phyloP scores from a whole-genome alignment of 1,140 invertebrate species.

The Brachionus sp. region DNA sequence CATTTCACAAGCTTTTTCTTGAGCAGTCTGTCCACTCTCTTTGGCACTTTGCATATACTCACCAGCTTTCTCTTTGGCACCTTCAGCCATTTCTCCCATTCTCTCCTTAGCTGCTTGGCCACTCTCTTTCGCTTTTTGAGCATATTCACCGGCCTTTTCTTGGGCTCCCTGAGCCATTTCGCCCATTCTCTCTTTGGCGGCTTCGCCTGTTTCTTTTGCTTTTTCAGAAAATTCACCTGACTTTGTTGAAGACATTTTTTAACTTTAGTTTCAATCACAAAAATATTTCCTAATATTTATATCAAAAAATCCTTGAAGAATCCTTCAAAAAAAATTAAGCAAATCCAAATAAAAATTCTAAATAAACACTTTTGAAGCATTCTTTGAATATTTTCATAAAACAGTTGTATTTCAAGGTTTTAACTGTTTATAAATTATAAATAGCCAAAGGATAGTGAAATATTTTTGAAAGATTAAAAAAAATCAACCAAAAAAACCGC shows the following conservation, averaged over 20 bases:
- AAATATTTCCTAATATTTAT: neutral
- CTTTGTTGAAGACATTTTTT: neutral
- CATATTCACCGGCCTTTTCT: neutral
- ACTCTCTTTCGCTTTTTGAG: neutral
- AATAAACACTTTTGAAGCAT: neutral
- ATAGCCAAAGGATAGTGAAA: neutral
- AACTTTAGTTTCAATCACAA: neutral
- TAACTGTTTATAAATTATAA: neutral
- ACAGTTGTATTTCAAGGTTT: neutral
- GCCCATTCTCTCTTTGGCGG: neutral
- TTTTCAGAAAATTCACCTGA: neutral
- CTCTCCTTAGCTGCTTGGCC: neutral
- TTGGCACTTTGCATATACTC: conserved; percentile 9
- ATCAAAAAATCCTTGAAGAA: neutral
- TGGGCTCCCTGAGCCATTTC: neutral
- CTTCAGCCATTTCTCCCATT: conserved; percentile 3
- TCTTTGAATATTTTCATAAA: neutral
- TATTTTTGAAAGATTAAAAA: neutral
- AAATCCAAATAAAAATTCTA: neutral
- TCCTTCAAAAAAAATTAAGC: neutral
- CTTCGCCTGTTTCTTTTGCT: neutral
- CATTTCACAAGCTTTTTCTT: neutral
- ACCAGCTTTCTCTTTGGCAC: neutral
- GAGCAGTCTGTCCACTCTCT: neutral
- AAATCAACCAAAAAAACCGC: neutral